Evolutionary conservation across 1,140 invertebrate genomes (phyloP), one percentile per base, ranked within the genome.

Genomic region (Drosophila eugracilis): DNA sequence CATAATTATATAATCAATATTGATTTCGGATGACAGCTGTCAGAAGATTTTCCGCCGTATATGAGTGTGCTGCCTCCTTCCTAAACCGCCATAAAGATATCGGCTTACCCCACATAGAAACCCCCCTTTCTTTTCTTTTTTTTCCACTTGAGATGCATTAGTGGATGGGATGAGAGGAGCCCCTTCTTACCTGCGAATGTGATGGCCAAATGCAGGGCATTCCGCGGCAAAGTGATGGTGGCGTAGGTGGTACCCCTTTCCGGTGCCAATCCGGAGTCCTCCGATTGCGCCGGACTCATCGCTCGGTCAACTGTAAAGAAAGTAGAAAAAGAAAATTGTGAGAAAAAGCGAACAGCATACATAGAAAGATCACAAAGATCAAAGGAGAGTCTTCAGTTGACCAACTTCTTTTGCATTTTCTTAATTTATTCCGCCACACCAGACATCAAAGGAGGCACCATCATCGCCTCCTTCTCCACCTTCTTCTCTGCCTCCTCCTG

Each of bases 171-270:
- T 37, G 36, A 14, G 34, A 10, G 26, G 26, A 32, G 10, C 41
- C 41, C n/a, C 21, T 5, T 28, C 89, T 91, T 78, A 92, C 91
- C 91, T 85, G 83, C 89, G 57, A 92, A 91, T 41, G 84, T 90
- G 75, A 92, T 91, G 63, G 85, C 91, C 76, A 92, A 78, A 53
- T 90, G 80, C 21, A 81, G 83, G 26, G 85, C 77, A 53, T 90
- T 91, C 47, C 91, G 78, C 24, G 91, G 91, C 72, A 92, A 67
- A 44, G 91, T 91, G 52, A 92, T 91, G 45, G 91, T 92, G 22
- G 91, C 90, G 65, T 91, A 92, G 55, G 90, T 91, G 15, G 91
- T 91, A 42, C 91, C 91, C n/a, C 91, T 74, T 63, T 92, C 91
- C 45, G 91, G 89, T 30, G 91, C 91, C 45, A 92, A 53, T 21